phyloP scores from a whole-genome alignment of 2,797 vertebrate species.

The Mormyrus hasselquistii region DNA sequence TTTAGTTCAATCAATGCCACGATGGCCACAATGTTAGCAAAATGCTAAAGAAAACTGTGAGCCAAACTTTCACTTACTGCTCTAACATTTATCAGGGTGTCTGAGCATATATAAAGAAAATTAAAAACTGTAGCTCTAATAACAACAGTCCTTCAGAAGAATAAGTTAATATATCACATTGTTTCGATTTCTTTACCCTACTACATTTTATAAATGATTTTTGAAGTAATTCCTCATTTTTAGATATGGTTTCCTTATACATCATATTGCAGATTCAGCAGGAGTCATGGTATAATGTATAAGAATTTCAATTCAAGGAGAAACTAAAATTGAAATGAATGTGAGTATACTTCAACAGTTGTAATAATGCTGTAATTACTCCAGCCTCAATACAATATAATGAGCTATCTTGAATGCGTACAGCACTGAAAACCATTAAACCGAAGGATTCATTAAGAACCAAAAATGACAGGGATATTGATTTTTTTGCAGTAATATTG shows the following conservation, averaged over 20 bases:
- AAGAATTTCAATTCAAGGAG: neutral
- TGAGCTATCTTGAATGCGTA: neutral
- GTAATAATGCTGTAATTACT: neutral
- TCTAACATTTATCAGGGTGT: neutral
- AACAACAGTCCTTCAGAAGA: neutral
- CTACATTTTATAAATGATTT: neutral
- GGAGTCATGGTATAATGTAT: neutral
- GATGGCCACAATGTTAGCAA: neutral
- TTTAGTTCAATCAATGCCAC: neutral
- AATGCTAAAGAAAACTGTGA: neutral
- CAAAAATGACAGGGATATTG: neutral
- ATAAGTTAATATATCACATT: neutral
- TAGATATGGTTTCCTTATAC: neutral
- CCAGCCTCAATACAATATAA: neutral
- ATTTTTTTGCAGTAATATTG: neutral
- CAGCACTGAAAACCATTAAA: neutral
- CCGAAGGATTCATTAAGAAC: slow-evolving; percentile 1
- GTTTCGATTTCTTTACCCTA: neutral
- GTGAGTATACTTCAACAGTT: neutral
- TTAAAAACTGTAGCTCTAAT: neutral
- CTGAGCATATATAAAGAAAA: neutral
- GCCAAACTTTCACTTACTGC: neutral
- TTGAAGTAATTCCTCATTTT: neutral
- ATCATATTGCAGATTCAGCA: neutral
- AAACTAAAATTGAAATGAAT: neutral